A percentile compares a stretch with the other conserved stretches of the same genome.
phyloP scores from a whole-genome alignment of 2,797 vertebrate species.

The Sphaeramia orbicularis region DNA sequence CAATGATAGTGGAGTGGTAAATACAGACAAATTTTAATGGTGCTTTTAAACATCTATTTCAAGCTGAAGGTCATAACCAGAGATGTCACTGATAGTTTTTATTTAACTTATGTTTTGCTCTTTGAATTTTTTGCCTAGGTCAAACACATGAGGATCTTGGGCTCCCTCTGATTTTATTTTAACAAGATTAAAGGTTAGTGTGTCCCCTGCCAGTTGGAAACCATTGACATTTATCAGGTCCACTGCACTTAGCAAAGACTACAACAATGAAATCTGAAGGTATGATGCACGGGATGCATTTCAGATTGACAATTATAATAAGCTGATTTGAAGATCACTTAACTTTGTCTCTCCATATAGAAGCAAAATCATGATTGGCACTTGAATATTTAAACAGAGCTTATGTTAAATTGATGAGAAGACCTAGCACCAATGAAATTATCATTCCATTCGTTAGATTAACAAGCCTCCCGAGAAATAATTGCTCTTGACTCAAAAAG shows the following conservation, averaged over 20 bases:
- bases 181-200: conserved; percentile 50
- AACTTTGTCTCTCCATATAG: background rate
- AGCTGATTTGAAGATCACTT: background rate
- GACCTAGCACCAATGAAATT: conserved; percentile 49
- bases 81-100: background rate
- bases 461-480: conserved; percentile 56
- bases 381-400: conserved; percentile 32
- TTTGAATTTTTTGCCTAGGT: too few species aligned
- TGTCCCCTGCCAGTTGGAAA: conserved; percentile 36
- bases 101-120: too few species aligned
- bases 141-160: background rate
- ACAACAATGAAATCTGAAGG: background rate
- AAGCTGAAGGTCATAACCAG: conserved; percentile 13
- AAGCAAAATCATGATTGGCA: conserved; percentile 41
- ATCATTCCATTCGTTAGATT: conserved; percentile 63
- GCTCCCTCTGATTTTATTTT: conserved; percentile 42
- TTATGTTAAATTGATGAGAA: conserved; percentile 38
- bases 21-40: conserved; percentile 30
- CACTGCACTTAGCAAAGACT: background rate
- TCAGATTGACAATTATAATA: background rate
- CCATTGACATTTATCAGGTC: conserved; percentile 24
- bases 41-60: conserved; percentile 27
- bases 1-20: conserved; percentile 24
- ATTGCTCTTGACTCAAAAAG: conserved; percentile 49
- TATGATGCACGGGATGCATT: conserved; percentile 6